phyloP scores from a whole-genome alignment of 2,113 vertebrate genomes.

The Scalopus aquaticus region DNA sequence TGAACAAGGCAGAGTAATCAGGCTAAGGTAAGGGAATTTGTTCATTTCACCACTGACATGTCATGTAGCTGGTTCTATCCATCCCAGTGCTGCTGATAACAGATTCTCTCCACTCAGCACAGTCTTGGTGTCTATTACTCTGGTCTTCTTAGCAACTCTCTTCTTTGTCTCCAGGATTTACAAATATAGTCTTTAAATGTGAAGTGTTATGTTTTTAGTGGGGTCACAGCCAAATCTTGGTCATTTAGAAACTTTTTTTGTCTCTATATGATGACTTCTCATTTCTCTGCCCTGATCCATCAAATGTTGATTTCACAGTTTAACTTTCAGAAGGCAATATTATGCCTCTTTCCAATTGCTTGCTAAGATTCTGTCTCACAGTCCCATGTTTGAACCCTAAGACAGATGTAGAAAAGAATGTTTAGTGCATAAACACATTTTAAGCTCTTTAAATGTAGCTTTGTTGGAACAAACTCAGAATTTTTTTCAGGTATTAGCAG shows the following conservation, averaged over 20 bases:
- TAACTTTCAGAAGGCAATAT: constrained; percentile 23
- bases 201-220: background rate
- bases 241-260: background rate
- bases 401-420: constrained; percentile 40
- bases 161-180: background rate
- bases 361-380: background rate
- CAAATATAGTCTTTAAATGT: background rate
- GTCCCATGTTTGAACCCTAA: background rate
- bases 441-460: constrained; percentile 41
- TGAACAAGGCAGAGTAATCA: background rate
- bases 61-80: background rate
- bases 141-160: background rate
- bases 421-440: constrained; percentile 40
- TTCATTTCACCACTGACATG: background rate
- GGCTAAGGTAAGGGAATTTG: background rate
- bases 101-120: background rate
- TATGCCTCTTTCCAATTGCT: constrained; percentile 21
- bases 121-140: background rate
- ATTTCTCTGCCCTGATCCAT: background rate
- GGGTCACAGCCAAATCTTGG: background rate
- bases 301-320: constrained; percentile 29
- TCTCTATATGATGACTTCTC: background rate
- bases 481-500: constrained; percentile 50
- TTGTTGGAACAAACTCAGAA: constrained; percentile 44
- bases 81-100: background rate